Evolutionary conservation across 2,888 invertebrate species (phyloP).

Genomic region (Drosophila villosipedis): DNA sequence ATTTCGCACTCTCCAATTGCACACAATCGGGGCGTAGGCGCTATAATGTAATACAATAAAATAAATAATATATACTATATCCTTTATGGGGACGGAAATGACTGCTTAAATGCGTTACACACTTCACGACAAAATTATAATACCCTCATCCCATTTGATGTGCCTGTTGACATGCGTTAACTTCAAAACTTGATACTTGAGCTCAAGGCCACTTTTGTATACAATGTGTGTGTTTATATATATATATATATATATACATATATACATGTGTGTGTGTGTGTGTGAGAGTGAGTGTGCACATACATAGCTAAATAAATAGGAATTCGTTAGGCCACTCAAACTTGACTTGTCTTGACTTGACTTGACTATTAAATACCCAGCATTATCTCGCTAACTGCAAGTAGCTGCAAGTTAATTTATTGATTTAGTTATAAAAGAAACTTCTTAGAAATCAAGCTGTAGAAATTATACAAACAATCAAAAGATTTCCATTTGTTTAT

Average conservation of each 20-base stretch:
- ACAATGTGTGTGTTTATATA: not conserved
- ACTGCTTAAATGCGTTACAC: slow-evolving; percentile 1
- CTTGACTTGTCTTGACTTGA: not conserved
- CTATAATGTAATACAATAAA: not conserved
- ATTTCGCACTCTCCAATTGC: not conserved
- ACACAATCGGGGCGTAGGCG: not conserved
- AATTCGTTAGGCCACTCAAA: not conserved
- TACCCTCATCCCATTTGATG: slow-evolving; percentile 24
- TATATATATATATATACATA: not conserved
- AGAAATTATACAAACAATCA: not conserved
- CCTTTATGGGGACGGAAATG: not conserved
- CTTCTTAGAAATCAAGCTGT: not conserved
- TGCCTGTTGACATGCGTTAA: slow-evolving; percentile 33
- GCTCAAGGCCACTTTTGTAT: slow-evolving; percentile 47
- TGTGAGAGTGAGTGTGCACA: not conserved
- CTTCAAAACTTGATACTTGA: slow-evolving; percentile 48
- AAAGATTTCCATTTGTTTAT: too few relatives aligned
- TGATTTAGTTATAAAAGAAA: not conserved
- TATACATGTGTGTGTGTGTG: not conserved
- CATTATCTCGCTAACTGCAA: not conserved
- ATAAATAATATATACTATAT: not conserved
- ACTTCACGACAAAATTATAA: slow-evolving; percentile 7
- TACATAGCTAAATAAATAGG: slow-evolving; percentile 6
- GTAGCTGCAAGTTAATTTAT: not conserved
- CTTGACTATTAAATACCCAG: slow-evolving; percentile 4